Conservation (phyloP, 1,140 invertebrate species). For the Sarcophaga peregrina region DNA sequence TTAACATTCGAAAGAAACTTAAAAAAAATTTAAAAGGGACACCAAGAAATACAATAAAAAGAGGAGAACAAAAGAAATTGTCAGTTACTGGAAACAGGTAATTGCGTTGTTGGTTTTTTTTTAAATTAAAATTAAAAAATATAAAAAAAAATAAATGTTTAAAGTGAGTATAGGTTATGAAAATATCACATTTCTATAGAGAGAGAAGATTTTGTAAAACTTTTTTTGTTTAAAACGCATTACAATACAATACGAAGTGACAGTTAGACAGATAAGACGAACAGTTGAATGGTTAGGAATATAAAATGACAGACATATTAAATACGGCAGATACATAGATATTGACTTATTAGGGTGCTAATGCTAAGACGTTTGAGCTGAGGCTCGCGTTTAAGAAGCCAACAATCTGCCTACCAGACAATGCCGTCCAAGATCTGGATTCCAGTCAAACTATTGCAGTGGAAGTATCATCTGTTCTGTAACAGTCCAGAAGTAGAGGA, state of each 20-base stretch:
- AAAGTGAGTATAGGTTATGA: neutral
- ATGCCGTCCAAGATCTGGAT: no score
- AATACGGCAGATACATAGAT: neutral
- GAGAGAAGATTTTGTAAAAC: neutral
- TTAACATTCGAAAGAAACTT: neutral
- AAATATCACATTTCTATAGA: conserved; percentile 5
- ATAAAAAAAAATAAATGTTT: no score
- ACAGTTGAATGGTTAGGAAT: neutral
- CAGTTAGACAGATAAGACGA: neutral
- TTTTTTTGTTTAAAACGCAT: neutral
- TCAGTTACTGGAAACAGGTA: no score
- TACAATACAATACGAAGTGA: neutral
- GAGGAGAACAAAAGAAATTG: neutral
- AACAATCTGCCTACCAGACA: no score
- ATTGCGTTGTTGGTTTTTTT: no score
- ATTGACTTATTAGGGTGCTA: no score
- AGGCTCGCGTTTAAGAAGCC: no score
- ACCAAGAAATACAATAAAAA: neutral
- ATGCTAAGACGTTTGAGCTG: no score
- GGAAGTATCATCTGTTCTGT: no score
- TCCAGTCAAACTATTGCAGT: no score
- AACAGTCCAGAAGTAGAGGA: no score
- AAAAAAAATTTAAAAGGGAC: neutral
- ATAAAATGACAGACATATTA: conserved; percentile 4
- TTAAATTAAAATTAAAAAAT: no score